Conservation (phyloP, 1,140 invertebrate species). For the Thereuonema tuberculata region DNA sequence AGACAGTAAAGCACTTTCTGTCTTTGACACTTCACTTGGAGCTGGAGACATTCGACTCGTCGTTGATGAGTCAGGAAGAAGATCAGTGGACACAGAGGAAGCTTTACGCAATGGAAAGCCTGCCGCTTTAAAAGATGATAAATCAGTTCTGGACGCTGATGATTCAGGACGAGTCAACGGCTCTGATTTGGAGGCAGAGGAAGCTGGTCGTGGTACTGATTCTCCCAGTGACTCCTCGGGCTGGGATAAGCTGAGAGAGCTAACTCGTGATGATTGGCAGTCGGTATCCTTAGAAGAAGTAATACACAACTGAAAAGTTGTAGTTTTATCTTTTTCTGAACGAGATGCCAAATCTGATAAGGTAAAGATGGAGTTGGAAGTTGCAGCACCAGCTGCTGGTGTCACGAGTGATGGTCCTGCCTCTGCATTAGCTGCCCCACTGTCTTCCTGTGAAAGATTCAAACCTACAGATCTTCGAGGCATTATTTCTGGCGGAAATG, state of each 20-base stretch:
- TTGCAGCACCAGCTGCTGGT: not conserved
- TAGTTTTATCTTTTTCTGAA: no score
- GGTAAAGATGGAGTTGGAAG: not conserved
- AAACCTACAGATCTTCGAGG: no score
- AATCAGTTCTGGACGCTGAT: conserved; percentile 9
- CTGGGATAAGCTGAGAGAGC: conserved; percentile 17
- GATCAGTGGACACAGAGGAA: conserved; percentile 22
- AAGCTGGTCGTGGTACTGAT: conserved; percentile 24
- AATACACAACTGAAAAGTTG: no score
- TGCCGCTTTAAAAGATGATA: conserved; percentile 21
- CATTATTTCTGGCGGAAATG: no score
- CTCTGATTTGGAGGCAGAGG: conserved; percentile 25
- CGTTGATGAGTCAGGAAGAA: conserved; percentile 24
- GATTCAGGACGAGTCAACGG: not conserved
- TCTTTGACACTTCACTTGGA: conserved; percentile 28
- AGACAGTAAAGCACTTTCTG: conserved; percentile 26
- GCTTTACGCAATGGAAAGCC: conserved; percentile 23
- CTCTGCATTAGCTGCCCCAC: not conserved
- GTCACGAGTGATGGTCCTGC: not conserved
- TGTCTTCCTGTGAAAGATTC: no score
- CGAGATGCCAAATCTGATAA: conserved; percentile 10
- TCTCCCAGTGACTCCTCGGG: conserved; percentile 21
- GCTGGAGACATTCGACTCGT: conserved; percentile 27
- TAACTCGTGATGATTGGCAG: no score
- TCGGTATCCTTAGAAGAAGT: no score